Base-by-base conservation (phyloP, 2,888 invertebrate genomes). In the Caenorhabditis sinica region DNA sequence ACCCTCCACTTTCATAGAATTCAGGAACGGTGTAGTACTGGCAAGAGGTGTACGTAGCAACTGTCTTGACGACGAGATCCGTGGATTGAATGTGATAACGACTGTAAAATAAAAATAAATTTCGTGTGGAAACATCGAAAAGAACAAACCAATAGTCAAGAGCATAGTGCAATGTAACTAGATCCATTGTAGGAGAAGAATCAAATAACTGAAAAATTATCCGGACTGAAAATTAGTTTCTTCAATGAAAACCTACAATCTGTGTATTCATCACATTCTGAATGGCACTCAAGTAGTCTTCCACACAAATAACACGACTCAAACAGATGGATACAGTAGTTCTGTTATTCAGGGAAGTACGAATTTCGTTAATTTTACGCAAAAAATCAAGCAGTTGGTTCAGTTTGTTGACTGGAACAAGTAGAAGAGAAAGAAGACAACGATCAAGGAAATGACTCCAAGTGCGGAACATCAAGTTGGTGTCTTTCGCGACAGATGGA, bases 401-500 rank as follows among this genome's bases (percentile, higher is more conserved):
- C 2, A 45, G 45, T 40, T 72, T 68, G 25, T 61, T 56, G n/a
- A 77, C 51, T 28, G 82, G 76, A 15, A 76, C 76, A 11, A 83
- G 63, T 20, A 83, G 61, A 20, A 83, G 66, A 33, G 75, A 75
- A 23, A 72, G 73, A 20, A 83, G 68, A 33, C 76, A 83, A 6
- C 72, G 53, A 17, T 83, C 82, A 28, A 83, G 66, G 53, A 83
- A 83, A 56, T 76, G 75, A 23, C 33, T 51, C 82, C 82, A 83
- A 8, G 66, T 66, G 20, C 72, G 72, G 43, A 49, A 66, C 82
- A 83, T 72, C 30, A 60, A 25, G 17, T 83, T 83, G 13, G 66
- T 66, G 40, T 83, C 77, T 40, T 53, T 49, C 13, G 58, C 28
- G 28, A 58, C 49, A 33, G 61, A 66, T 43, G 82, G 82, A 51